These are phyloP conservation scores for Charadrius vociferus DNA, from an alignment of 2,113 vertebrate genomes.

Conservation along the genomic window DNA sequence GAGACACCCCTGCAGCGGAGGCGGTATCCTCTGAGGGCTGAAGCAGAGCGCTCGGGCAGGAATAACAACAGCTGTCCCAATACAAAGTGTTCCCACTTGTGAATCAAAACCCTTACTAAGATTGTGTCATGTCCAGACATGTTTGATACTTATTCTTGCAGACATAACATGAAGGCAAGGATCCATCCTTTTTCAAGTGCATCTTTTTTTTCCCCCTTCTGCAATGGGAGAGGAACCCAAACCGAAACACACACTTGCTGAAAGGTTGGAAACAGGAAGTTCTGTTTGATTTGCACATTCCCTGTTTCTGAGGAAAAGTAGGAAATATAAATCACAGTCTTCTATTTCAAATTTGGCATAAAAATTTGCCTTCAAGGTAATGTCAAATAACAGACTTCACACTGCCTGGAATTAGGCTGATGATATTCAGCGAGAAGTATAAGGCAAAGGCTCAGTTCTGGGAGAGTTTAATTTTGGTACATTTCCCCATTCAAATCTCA, in stretches of 20 bases:
- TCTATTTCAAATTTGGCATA: slow-evolving; percentile 3
- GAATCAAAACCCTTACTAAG: slow-evolving; percentile 39
- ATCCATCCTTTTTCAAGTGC: neutral
- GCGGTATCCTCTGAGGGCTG: neutral
- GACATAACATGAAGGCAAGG: neutral
- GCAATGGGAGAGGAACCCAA: neutral
- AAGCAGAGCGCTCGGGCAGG: neutral
- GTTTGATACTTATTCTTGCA: neutral
- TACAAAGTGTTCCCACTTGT: slow-evolving; percentile 1
- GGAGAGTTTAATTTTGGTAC: neutral
- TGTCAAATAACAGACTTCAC: slow-evolving; percentile 23
- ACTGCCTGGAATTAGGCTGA: neutral
- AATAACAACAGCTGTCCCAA: slow-evolving; percentile 33
- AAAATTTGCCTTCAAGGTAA: slow-evolving; percentile 14
- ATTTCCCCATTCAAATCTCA: neutral
- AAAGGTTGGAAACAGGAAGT: neutral
- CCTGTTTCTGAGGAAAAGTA: slow-evolving; percentile 16
- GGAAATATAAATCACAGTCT: neutral
- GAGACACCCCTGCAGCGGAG: neutral
- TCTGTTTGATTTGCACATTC: slow-evolving; percentile 31
- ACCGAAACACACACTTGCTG: neutral
- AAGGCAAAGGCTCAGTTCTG: neutral
- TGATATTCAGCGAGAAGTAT: neutral
- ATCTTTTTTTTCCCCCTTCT: neutral
- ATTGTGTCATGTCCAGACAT: neutral